A percentile compares a stretch with the other conserved stretches of the same genome.
Conservation (phyloP, 2,888 invertebrate species). For the Lomographa bimaculata region DNA sequence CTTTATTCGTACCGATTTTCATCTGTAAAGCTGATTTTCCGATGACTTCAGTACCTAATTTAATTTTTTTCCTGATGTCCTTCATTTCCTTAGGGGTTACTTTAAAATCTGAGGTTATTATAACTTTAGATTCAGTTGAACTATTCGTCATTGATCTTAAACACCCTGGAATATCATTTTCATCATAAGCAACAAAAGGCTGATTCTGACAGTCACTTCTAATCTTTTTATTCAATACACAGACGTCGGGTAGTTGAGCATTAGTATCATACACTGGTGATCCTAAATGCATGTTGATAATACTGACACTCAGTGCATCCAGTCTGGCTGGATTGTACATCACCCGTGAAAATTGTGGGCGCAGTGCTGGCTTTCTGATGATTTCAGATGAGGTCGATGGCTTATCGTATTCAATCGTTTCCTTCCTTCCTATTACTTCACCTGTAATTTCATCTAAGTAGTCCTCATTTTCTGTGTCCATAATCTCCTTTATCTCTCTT, state of each 20-base stretch:
- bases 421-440: too few relatives aligned
- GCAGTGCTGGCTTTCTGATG: neutral
- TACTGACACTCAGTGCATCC: constrained; percentile 4
- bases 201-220: neutral
- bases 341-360: neutral
- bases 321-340: constrained; percentile 2
- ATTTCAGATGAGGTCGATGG: neutral
- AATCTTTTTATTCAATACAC: neutral
- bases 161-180: constrained; percentile 1
- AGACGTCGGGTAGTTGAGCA: neutral
- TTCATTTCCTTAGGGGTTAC: too few relatives aligned
- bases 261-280: neutral
- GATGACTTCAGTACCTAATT: neutral
- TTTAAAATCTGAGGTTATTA: neutral
- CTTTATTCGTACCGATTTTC: constrained; percentile 28
- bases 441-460: too few relatives aligned
- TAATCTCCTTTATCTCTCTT: too few relatives aligned
- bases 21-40: constrained; percentile 6
- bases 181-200: neutral
- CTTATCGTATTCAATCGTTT: too few relatives aligned
- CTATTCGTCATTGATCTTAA: too few relatives aligned
- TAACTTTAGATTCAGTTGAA: too few relatives aligned
- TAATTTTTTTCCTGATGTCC: constrained; percentile 1
- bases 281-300: neutral
- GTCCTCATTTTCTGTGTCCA: too few relatives aligned